Evolutionary conservation across 2,888 invertebrate species (phyloP).

Genomic region (Linnaemya tessellans): DNA sequence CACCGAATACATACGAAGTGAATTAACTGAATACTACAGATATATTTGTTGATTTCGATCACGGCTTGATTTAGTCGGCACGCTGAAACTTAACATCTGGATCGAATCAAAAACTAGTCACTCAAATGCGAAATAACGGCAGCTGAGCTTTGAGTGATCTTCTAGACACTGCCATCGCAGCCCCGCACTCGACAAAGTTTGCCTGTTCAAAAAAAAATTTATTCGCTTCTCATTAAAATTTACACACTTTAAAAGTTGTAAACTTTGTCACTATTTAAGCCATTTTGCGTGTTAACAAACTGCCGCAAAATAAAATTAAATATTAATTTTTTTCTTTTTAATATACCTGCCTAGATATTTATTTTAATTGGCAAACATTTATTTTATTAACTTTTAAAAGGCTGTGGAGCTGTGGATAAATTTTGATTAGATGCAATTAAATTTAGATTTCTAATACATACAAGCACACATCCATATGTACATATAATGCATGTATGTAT

Average conservation of each 20-base stretch:
- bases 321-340: slow-evolving; percentile 8
- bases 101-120: no score
- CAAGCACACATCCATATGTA: no score
- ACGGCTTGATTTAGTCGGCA: no score
- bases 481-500: no score
- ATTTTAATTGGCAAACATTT: neutral
- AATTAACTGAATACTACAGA: no score
- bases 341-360: no score
- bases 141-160: no score
- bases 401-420: neutral
- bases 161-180: neutral
- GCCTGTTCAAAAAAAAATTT: slow-evolving; percentile 15
- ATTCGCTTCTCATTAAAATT: slow-evolving; percentile 23
- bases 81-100: no score
- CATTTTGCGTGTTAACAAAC: slow-evolving; percentile 18
- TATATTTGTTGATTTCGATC: no score
- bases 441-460: slow-evolving; percentile 10
- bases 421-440: slow-evolving; percentile 14
- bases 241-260: slow-evolving; percentile 33
- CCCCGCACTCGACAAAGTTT: slow-evolving; percentile 10
- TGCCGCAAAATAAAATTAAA: slow-evolving; percentile 23
- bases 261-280: slow-evolving; percentile 48
- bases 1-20: no score
- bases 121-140: no score
- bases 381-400: neutral